A percentile compares a stretch with the other conserved stretches of the same genome.
Conservation (phyloP, 37 sponge, comb jelly and placozoan species). For the Oopsacas minuta region DNA sequence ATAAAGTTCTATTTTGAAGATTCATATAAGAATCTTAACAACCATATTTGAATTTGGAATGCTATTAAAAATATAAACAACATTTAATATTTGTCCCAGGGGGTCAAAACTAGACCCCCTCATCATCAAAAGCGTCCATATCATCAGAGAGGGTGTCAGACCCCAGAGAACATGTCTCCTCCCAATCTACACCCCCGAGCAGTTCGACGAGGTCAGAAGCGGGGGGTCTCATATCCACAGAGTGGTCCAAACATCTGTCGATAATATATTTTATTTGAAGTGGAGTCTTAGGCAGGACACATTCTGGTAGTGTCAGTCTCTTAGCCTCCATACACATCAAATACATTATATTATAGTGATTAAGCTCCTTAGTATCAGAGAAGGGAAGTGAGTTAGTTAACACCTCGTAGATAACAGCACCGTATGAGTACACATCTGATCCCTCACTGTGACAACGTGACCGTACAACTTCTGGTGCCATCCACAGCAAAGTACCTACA, state of each 20-base stretch:
- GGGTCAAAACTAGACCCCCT: background rate
- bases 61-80: background rate
- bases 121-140: background rate
- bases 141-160: background rate
- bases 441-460: background rate
- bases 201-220: background rate
- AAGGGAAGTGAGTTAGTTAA: background rate
- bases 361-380: background rate
- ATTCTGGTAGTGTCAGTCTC: background rate
- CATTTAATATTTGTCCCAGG: background rate
- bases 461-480: background rate
- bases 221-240: background rate
- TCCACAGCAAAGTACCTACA: background rate
- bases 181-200: background rate
- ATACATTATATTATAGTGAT: background rate
- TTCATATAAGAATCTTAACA: no score
- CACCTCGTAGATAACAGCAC: constrained; percentile 2
- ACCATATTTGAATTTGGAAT: background rate
- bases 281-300: background rate
- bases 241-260: constrained; percentile 13
- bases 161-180: background rate
- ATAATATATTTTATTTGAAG: background rate
- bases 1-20: no score
- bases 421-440: background rate
- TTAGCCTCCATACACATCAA: background rate